Evolutionary conservation across 2,888 invertebrate genomes (phyloP).

Genomic region (Barypeithes pellucidus): DNA sequence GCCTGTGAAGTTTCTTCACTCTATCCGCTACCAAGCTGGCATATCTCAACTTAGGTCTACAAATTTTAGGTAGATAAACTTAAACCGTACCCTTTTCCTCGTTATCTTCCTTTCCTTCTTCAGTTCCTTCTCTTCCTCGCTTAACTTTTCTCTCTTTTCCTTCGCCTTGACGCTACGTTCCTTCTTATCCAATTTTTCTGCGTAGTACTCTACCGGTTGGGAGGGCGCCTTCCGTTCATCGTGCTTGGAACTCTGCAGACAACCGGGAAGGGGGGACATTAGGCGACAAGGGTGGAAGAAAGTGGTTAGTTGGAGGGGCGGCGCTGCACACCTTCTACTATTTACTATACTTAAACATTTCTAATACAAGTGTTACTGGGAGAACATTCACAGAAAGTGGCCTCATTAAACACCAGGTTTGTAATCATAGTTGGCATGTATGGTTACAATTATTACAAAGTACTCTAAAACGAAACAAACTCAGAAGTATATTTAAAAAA

Average conservation of each 20-base stretch:
- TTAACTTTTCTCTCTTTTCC: slow-evolving; percentile 78
- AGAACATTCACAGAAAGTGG: not conserved
- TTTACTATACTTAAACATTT: slow-evolving; percentile 20
- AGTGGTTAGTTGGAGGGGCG: slow-evolving; percentile 21
- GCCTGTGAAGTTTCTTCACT: too few relatives aligned
- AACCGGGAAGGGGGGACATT: slow-evolving; percentile 33
- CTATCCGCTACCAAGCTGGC: too few relatives aligned
- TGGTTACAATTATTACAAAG: too few relatives aligned
- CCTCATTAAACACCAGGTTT: not conserved
- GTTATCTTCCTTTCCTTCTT: slow-evolving; percentile 87
- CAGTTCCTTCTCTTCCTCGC: slow-evolving; percentile 85
- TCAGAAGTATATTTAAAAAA: too few relatives aligned
- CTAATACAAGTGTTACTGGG: not conserved
- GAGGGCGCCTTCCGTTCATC: slow-evolving; percentile 68
- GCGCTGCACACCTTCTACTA: slow-evolving; percentile 25
- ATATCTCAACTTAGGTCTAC: too few relatives aligned
- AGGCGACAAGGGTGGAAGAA: slow-evolving; percentile 29
- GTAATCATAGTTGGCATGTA: not conserved
- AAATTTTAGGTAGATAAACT: too few relatives aligned
- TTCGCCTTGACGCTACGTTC: slow-evolving; percentile 72
- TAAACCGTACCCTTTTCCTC: slow-evolving; percentile 81
- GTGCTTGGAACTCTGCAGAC: slow-evolving; percentile 71
- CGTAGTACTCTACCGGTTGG: slow-evolving; percentile 64
- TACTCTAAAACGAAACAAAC: too few relatives aligned
- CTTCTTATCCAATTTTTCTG: slow-evolving; percentile 72